Percentiles rank a stretch among this genome's conserved stretches.
Conservation (phyloP, 2,888 invertebrate species). For the Heliconius hortense region DNA sequence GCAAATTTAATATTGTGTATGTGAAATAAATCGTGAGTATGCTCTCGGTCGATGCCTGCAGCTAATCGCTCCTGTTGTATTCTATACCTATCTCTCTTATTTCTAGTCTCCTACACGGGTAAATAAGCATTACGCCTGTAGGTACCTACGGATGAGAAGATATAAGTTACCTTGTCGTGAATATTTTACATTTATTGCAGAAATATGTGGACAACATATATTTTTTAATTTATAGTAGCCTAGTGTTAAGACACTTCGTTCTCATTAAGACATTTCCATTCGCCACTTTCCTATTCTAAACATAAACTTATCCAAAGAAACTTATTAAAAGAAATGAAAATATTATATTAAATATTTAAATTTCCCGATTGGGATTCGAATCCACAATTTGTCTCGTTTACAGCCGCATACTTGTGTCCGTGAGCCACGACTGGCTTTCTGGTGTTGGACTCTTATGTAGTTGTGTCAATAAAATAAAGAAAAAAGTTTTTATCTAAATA, state of each 20-base stretch:
- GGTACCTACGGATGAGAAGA: slow-evolving; percentile 3
- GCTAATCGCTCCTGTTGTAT: slow-evolving; percentile 76
- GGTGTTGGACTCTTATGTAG: neutral
- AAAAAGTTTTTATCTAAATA: neutral
- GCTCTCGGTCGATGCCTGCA: slow-evolving; percentile 63
- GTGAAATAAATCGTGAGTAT: slow-evolving; percentile 73
- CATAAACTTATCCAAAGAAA: no score
- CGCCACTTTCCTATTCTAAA: no score
- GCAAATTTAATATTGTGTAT: slow-evolving; percentile 57
- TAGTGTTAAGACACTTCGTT: no score
- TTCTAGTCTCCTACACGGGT: slow-evolving; percentile 33
- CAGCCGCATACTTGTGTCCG: no score
- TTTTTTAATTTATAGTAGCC: no score
- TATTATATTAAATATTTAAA: no score
- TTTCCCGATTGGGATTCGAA: no score
- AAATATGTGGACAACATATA: no score
- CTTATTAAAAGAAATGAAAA: no score
- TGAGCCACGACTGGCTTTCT: no score
- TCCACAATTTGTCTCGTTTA: no score
- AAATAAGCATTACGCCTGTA: neutral
- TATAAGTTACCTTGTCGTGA: neutral
- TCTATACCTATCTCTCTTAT: slow-evolving; percentile 56
- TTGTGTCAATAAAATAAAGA: neutral
- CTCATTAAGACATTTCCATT: no score
- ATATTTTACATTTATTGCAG: neutral